These are phyloP conservation scores for Rhabdornis inornatus DNA, from an alignment of 2,113 vertebrate species.

Conservation along the genomic window DNA sequence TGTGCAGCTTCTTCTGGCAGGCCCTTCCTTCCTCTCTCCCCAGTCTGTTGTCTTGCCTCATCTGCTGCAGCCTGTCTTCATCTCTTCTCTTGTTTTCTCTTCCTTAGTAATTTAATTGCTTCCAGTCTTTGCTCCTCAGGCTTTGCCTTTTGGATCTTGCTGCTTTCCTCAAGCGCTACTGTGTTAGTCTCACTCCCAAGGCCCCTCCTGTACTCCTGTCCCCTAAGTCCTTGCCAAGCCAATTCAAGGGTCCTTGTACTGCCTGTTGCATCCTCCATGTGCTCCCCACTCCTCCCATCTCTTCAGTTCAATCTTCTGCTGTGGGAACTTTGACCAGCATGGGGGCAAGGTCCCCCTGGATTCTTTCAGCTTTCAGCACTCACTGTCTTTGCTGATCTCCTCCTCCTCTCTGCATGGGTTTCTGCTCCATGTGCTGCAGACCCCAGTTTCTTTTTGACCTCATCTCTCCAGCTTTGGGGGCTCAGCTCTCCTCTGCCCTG, in stretches of 20 bases:
- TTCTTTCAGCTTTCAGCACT: background rate
- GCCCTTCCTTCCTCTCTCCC: background rate
- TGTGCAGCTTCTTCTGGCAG: background rate
- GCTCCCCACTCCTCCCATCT: background rate
- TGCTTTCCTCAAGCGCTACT: background rate
- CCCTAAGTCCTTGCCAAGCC: background rate
- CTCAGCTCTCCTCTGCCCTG: rapidly evolving
- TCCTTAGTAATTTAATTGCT: background rate
- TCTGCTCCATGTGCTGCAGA: background rate
- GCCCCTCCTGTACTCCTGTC: background rate
- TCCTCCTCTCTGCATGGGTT: background rate
- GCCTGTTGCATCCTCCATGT: rapidly evolving
- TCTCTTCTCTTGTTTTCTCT: background rate
- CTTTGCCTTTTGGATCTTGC: background rate
- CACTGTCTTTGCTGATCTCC: background rate
- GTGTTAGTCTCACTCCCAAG: background rate
- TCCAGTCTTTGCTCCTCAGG: background rate
- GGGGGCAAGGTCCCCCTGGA: background rate
- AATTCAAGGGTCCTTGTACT: background rate
- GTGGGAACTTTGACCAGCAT: background rate
- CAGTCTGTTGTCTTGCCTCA: background rate
- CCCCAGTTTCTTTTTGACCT: background rate
- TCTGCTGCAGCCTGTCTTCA: background rate
- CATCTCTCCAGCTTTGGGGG: background rate
- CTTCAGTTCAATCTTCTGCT: background rate